Conservation (phyloP, 1,140 invertebrate genomes). For the Daktulosphaira vitifoliae region DNA sequence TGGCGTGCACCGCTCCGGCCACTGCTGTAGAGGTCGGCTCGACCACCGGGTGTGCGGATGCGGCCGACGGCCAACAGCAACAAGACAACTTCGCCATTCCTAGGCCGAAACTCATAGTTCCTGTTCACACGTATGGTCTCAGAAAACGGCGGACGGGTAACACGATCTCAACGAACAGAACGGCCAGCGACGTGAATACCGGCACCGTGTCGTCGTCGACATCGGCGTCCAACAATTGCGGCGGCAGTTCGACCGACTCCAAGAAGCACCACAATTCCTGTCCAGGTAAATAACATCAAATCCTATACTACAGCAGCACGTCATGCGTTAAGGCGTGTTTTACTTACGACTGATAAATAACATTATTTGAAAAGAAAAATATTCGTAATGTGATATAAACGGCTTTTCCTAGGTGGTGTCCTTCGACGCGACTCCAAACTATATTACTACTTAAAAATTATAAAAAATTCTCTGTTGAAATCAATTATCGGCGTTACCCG, state of each 20-base stretch:
- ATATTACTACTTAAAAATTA: no score
- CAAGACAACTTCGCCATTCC: constrained; percentile 59
- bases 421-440: no score
- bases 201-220: constrained; percentile 36
- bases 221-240: constrained; percentile 41
- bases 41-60: not conserved
- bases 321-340: no score
- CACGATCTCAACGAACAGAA: constrained; percentile 39
- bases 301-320: no score
- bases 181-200: constrained; percentile 47
- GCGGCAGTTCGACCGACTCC: constrained; percentile 39
- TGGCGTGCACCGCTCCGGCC: not conserved
- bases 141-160: constrained; percentile 68
- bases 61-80: not conserved
- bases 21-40: not conserved
- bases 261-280: constrained; percentile 41
- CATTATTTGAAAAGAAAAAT: no score
- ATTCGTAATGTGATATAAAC: no score
- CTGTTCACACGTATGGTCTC: constrained; percentile 74
- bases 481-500: no score
- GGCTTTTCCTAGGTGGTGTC: no score
- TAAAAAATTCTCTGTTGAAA: no score
- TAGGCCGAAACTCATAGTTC: constrained; percentile 71
- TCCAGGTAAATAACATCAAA: constrained; percentile 40
- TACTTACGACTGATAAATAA: no score